Conservation (phyloP, 1,140 invertebrate genomes). For the Eubasilissa regina region DNA sequence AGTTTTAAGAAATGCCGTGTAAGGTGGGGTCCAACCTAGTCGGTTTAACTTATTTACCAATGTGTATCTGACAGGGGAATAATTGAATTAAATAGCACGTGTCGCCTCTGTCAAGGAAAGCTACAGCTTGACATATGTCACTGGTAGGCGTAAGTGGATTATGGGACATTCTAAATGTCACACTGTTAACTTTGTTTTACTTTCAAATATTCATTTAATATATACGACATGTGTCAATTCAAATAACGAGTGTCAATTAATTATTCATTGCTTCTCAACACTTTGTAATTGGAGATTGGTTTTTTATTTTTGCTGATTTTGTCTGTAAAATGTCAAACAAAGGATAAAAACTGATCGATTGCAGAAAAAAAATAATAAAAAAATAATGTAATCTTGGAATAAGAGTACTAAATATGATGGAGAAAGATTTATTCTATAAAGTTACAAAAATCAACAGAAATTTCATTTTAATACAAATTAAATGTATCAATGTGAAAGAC, state of each 20-base stretch:
- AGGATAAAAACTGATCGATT: too few species aligned
- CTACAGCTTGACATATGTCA: slow-evolving; percentile 24
- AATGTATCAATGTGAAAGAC: too few species aligned
- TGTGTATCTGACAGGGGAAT: not conserved
- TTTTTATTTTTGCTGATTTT: too few species aligned
- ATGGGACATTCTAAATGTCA: slow-evolving; percentile 36
- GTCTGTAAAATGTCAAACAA: too few species aligned
- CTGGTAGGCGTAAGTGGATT: slow-evolving; percentile 2
- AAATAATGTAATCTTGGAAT: too few species aligned
- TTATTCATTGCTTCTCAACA: too few species aligned
- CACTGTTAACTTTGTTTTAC: slow-evolving; percentile 28
- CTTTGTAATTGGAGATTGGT: not conserved
- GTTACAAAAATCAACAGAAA: too few species aligned
- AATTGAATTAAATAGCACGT: slow-evolving; percentile 21
- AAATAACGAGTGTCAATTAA: slow-evolving; percentile 25
- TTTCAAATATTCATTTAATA: slow-evolving; percentile 18
- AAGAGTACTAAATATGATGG: too few species aligned
- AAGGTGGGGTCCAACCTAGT: not conserved
- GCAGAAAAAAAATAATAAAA: too few species aligned
- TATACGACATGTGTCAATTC: slow-evolving; percentile 24
- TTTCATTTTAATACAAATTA: too few species aligned
- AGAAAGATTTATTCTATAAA: too few species aligned
- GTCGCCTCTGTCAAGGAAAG: slow-evolving; percentile 16
- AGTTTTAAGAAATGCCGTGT: not conserved
- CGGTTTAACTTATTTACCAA: slow-evolving; percentile 16